Percentiles rank a stretch among this genome's conserved stretches.
Conservation (phyloP, 2,888 invertebrate genomes). For the Pterostichus niger region DNA sequence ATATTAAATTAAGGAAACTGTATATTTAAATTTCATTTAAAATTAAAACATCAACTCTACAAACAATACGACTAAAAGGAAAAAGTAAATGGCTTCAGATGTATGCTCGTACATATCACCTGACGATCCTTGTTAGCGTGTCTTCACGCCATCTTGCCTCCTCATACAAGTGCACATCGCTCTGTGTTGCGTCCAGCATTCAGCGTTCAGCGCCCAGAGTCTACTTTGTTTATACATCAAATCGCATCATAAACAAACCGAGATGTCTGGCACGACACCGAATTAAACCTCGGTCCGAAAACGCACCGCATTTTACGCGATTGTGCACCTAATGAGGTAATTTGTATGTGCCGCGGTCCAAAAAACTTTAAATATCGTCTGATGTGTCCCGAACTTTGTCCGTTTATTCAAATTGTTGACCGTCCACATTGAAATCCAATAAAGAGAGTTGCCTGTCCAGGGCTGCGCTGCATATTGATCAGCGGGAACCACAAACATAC, state of each 20-base stretch:
- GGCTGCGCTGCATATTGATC: conserved; percentile 40
- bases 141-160: conserved; percentile 4
- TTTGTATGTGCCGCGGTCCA: conserved; percentile 47
- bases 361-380: conserved; percentile 48
- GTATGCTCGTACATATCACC: conserved; percentile 1
- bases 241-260: too few relatives aligned
- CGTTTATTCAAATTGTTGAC: conserved; percentile 55
- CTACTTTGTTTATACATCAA: too few relatives aligned
- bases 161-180: too few relatives aligned
- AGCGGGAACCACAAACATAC: conserved; percentile 45
- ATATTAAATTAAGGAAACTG: conserved; percentile 10
- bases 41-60: not conserved
- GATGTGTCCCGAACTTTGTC: conserved; percentile 47
- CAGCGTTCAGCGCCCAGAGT: too few relatives aligned
- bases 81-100: not conserved
- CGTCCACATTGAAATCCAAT: conserved; percentile 54
- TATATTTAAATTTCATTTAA: conserved; percentile 12
- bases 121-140: conserved; percentile 12
- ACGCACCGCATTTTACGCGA: conserved; percentile 25
- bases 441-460: conserved; percentile 25
- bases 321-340: conserved; percentile 50
- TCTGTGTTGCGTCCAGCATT: too few relatives aligned
- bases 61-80: not conserved
- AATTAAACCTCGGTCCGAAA: not conserved
- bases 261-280: too few relatives aligned